A percentile compares a stretch with the other conserved stretches of the same genome.
Conservation (phyloP, 2,888 invertebrate genomes). For the Thera britannica region DNA sequence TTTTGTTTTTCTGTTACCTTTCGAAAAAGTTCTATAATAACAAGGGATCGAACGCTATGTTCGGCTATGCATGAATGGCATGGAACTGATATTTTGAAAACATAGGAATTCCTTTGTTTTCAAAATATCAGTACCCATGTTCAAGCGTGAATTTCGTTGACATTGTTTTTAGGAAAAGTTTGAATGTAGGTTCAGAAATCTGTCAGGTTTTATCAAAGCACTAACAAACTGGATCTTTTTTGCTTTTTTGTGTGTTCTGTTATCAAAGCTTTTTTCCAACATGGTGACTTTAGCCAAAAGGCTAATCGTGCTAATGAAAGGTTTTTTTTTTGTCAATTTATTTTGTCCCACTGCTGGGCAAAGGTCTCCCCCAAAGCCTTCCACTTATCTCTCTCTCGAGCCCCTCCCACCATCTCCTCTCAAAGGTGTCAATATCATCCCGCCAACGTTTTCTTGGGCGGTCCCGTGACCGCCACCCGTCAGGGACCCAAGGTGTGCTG, state of each 20-base stretch:
- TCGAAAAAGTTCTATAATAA: conserved; percentile 1
- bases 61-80: neutral
- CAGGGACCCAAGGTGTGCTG: no score
- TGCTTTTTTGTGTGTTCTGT: neutral
- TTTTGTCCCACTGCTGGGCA: no score
- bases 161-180: conserved; percentile 11
- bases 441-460: no score
- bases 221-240: neutral
- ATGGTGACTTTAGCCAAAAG: neutral
- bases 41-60: neutral
- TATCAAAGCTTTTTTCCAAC: neutral
- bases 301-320: no score
- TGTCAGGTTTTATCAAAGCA: conserved; percentile 3
- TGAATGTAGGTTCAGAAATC: conserved; percentile 12
- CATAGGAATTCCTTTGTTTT: conserved; percentile 10
- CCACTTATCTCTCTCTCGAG: no score
- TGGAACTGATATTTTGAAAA: no score
- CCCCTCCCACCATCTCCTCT: no score
- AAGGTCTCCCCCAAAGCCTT: no score
- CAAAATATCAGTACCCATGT: conserved; percentile 12
- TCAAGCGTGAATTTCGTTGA: conserved; percentile 5
- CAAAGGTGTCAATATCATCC: no score
- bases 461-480: no score
- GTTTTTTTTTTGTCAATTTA: no score
- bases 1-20: neutral